These are phyloP conservation scores for Aleiodes leptofemur DNA, from an alignment of 2,888 invertebrate species.

Conservation along the genomic window DNA sequence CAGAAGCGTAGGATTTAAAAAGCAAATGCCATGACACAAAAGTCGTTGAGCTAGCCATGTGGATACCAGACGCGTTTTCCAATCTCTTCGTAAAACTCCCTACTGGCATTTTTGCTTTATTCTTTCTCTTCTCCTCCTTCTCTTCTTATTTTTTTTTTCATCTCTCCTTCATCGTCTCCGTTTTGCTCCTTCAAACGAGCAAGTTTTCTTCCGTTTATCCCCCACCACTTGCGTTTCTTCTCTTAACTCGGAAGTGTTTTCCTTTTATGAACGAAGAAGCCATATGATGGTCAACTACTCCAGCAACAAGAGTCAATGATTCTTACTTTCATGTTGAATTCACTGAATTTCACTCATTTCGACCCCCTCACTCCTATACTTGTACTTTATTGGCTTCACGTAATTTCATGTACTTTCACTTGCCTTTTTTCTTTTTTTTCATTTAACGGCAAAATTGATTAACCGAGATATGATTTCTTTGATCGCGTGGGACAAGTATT, in stretches of 20 bases:
- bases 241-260: slow-evolving; percentile 29
- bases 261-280: slow-evolving; percentile 20
- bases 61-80: slow-evolving; percentile 42
- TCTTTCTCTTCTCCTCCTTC: background rate
- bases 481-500: slow-evolving; percentile 30
- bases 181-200: slow-evolving; percentile 29
- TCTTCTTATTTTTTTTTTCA: background rate
- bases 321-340: background rate
- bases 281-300: background rate
- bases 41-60: slow-evolving; percentile 36
- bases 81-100: slow-evolving; percentile 11
- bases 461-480: background rate
- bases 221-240: background rate
- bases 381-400: background rate
- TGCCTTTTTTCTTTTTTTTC: background rate
- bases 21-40: slow-evolving; percentile 13
- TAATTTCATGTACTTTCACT: slow-evolving; percentile 18
- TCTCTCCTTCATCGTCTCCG: background rate
- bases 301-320: background rate
- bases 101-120: slow-evolving; percentile 12
- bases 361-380: background rate
- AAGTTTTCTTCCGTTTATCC: background rate
- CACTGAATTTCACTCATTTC: background rate
- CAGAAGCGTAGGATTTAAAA: slow-evolving; percentile 36
- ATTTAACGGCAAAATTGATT: background rate